Evolutionary conservation across 2,113 vertebrate species (phyloP), one percentile per base, ranked within the genome.

Genomic region (Marcusenius ussheri): DNA sequence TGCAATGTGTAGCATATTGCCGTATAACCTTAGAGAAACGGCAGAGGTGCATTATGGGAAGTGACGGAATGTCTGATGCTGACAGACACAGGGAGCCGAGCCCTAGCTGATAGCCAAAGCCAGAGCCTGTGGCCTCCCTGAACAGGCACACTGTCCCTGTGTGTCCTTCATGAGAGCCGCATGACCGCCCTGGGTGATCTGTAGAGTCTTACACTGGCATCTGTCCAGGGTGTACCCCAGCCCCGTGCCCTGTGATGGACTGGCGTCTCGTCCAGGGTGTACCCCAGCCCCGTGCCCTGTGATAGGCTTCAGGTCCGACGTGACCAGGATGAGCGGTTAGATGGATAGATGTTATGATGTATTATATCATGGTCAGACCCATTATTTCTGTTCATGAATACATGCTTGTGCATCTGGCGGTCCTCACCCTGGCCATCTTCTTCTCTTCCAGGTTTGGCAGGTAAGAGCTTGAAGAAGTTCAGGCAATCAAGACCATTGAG

Each of bases 381-480:
- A 47, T 83, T 0, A 45, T 84, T 45, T 24, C 10, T 3, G 17
- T 11, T 84, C 42, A 42, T 24, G 15, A n/a, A 10, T 47, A 17
- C 24, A 35, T 87, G 11, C 49, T 87, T 49, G 17, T 51, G 49
- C 50, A 84, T 84, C 21, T 47, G 51, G 13, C 9, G 19, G 24
- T 53, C 19, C 39, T 66, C 7, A 19, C 35, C 19, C 56, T 66
- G 17, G 24, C 50, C 39, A 13, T 83, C 3, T 85, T 5, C 47
- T 83, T 85, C 80, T 89, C 80, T 53, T 56, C 5, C 80, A 89
- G 89, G 51, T 83, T 84, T 84, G 50, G 80, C 88, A 39, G 88
- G 66, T 15, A 24, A 74, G 42, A 42, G 19, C 15, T 46, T 88
- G 58, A 88, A 84, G 50, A 84, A 24, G 50, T 53, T 31, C 6